Percentiles rank a stretch among this genome's conserved stretches.
These are phyloP conservation scores for Aphis gossypii DNA, from an alignment of 1,140 invertebrate species.

Conservation along the genomic window DNA sequence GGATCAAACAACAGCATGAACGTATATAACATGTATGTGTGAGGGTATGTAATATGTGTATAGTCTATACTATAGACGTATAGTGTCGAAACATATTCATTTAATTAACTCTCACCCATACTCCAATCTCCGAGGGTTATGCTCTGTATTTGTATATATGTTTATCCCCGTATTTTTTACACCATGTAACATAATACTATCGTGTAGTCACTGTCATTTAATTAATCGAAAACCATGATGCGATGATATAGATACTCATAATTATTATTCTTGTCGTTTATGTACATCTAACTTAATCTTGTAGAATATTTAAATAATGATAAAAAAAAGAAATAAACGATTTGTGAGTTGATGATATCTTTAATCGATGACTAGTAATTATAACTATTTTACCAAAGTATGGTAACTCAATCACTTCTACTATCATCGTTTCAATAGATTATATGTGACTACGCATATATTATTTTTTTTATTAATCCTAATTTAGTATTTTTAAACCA, in stretches of 20 bases:
- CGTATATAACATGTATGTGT: neutral
- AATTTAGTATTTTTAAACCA: neutral
- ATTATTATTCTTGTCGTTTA: too few species aligned
- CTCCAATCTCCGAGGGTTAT: neutral
- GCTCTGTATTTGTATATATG: neutral
- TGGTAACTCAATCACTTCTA: neutral
- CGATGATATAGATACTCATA: too few species aligned
- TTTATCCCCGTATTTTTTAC: neutral
- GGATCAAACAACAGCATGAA: neutral
- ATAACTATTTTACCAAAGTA: too few species aligned
- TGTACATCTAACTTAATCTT: too few species aligned
- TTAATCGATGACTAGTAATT: too few species aligned
- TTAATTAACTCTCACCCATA: neutral
- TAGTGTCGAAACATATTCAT: conserved; percentile 12
- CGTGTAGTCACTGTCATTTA: neutral
- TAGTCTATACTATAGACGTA: neutral
- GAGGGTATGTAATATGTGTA: neutral
- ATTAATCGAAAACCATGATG: neutral
- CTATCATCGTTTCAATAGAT: neutral
- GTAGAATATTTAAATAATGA: too few species aligned
- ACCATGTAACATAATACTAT: too few species aligned
- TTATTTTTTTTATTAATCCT: neutral
- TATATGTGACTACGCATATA: neutral
- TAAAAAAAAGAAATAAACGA: too few species aligned
- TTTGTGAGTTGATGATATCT: too few species aligned